phyloP scores from a whole-genome alignment of 2,888 invertebrate species.

The Spodoptera littoralis region DNA sequence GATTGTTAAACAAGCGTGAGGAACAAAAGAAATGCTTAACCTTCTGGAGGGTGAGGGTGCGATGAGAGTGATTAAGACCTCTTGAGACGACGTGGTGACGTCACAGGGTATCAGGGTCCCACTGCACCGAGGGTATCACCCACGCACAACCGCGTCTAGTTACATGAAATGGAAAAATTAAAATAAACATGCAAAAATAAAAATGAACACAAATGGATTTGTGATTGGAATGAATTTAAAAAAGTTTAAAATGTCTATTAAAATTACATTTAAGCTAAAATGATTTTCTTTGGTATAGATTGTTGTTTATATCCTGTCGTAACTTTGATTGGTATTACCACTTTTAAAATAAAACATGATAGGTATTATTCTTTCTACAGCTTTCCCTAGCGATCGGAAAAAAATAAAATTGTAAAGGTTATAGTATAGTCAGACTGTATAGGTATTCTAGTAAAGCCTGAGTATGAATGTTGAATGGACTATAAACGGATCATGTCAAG shows the following conservation, averaged over 20 bases:
- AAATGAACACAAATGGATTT: constrained; percentile 5
- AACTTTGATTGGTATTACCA: too few relatives aligned
- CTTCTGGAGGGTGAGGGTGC: constrained; percentile 64
- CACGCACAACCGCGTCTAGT: constrained; percentile 79
- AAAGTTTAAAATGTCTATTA: too few relatives aligned
- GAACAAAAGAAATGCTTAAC: constrained; percentile 66
- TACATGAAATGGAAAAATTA: constrained; percentile 50
- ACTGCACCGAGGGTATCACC: constrained; percentile 82
- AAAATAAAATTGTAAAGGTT: constrained; percentile 7
- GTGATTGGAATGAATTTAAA: too few relatives aligned
- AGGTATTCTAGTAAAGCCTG: constrained; percentile 4
- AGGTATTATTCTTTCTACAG: too few relatives aligned
- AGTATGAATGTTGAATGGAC: constrained; percentile 8
- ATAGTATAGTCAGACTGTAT: constrained; percentile 1
- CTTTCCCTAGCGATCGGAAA: too few relatives aligned
- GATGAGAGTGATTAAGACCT: constrained; percentile 59
- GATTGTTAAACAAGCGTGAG: constrained; percentile 50
- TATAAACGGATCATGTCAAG: constrained; percentile 13
- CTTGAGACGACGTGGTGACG: constrained; percentile 48
- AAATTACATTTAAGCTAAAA: too few relatives aligned
- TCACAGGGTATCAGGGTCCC: constrained; percentile 80
- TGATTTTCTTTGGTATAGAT: too few relatives aligned
- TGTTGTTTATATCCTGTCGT: too few relatives aligned
- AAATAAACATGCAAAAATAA: constrained; percentile 38
- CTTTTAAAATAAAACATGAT: too few relatives aligned